Base-by-base conservation (phyloP, 2,113 vertebrate species). In the Butastur rufipennis region DNA sequence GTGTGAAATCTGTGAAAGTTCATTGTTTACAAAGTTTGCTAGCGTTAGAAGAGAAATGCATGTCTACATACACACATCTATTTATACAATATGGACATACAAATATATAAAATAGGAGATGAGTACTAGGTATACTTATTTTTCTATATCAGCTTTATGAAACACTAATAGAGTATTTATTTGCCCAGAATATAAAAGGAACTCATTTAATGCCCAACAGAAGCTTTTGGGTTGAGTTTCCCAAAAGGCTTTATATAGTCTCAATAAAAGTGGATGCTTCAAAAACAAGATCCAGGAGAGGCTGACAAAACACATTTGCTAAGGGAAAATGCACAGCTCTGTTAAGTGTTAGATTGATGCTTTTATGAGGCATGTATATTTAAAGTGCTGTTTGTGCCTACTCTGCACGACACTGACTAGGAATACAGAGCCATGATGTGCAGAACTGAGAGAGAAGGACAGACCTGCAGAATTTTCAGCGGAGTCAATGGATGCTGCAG, bases 181-280 rank as follows among this genome's bases (percentile, higher is more conserved):
- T 92, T 97, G 61, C 94, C 95, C 61, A 90, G 26, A 95, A 81
- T 93, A 78, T 86, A 87, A 97, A 96, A 90, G 75, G 42, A 68
- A 86, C 32, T 90, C 14, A 19, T 58, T 91, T 89, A 80, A 83
- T 79, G 17, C 40, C 66, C 48, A 67, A 50, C 27, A 80, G 47
- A 94, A 96, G 65, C 56, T 96, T 94, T 90, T 91, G 40, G 55
- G 10, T 62, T 86, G 32, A 89, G 38, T 80, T 92, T 91, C 70
- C 86, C 90, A 65, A 65, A 91, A 95, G 52, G 81, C 62, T 96
- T 94, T 85, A n/a, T 77, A 66, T 77, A 58, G 68, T 96, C 42
- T 79, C 73, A 84, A 9, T 77, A 79, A 92, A 91, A 81, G 77
- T 82, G 85, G 50, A 43, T 79, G 55, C 31, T 91, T 90, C 52